These are phyloP conservation scores for Conger conger DNA, from an alignment of 2,113 vertebrate species.

Conservation along the genomic window DNA sequence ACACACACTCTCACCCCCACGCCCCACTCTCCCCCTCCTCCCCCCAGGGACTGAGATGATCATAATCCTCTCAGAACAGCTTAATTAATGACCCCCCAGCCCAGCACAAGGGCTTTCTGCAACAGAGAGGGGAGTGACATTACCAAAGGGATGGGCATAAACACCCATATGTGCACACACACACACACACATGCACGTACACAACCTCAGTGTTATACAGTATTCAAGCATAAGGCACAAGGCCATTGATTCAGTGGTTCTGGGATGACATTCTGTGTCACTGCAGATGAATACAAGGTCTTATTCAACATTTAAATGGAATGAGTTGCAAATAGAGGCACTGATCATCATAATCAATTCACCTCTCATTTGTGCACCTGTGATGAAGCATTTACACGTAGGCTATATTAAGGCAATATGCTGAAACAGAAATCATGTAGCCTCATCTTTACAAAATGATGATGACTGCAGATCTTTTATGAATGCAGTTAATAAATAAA, in stretches of 20 bases:
- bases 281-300: background rate
- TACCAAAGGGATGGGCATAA: background rate
- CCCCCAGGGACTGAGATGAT: conserved; percentile 14
- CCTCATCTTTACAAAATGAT: no score
- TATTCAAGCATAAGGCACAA: background rate
- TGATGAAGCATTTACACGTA: no score
- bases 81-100: conserved; percentile 15
- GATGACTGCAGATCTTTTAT: no score
- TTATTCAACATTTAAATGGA: background rate
- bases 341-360: no score
- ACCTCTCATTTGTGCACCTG: no score
- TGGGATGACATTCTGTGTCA: background rate
- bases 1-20: no score
- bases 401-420: no score
- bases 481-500: background rate
- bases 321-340: no score
- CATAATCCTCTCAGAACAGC: conserved; percentile 10
- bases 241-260: background rate
- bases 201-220: background rate
- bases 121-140: background rate
- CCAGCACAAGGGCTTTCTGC: conserved; percentile 2
- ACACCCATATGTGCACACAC: background rate
- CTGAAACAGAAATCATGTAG: no score
- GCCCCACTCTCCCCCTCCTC: background rate
- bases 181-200: background rate